These are phyloP conservation scores for Melanotaenia nigrans DNA, from an alignment of 2,797 vertebrate species.

Conservation along the genomic window DNA sequence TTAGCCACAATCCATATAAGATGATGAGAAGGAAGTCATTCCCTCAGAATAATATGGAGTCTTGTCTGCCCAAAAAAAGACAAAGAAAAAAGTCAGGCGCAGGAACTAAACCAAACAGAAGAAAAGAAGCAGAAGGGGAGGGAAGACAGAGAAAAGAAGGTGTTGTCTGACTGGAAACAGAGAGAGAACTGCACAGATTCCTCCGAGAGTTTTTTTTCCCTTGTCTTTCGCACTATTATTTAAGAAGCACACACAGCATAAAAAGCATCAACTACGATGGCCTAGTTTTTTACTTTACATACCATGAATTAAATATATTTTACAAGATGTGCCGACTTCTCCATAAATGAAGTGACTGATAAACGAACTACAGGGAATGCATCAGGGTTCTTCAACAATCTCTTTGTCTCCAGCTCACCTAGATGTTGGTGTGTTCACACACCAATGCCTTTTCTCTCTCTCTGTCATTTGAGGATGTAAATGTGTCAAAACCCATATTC, in stretches of 20 bases:
- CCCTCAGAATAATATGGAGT: constrained; percentile 46
- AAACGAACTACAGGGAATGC: constrained; percentile 65
- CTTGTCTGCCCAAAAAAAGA: constrained; percentile 35
- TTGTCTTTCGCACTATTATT: constrained; percentile 72
- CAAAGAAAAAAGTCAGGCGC: constrained; percentile 15
- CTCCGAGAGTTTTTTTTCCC: constrained; percentile 57
- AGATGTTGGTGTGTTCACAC: constrained; percentile 10
- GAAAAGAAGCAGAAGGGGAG: constrained; percentile 43
- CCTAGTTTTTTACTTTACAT: constrained; percentile 81
- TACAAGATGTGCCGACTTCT: constrained; percentile 57
- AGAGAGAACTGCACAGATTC: constrained; percentile 67
- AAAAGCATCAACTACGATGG: constrained; percentile 74
- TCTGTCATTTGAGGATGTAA: constrained; percentile 69
- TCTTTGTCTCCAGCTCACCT: constrained; percentile 51
- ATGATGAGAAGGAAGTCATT: constrained; percentile 50
- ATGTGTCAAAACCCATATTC: constrained; percentile 69
- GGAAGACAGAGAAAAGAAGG: constrained; percentile 49
- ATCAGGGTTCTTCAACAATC: constrained; percentile 62
- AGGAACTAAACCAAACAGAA: constrained; percentile 55
- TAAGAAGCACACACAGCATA: constrained; percentile 74
- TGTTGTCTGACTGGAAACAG: constrained; percentile 74
- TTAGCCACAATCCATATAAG: constrained; percentile 54
- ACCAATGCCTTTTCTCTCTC: constrained; percentile 27
- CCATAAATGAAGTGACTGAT: constrained; percentile 62
- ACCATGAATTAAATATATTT: constrained; percentile 80